These are phyloP conservation scores for Rhynchopsitta pachyrhyncha DNA, from an alignment of 2,113 vertebrate species.

Conservation along the genomic window DNA sequence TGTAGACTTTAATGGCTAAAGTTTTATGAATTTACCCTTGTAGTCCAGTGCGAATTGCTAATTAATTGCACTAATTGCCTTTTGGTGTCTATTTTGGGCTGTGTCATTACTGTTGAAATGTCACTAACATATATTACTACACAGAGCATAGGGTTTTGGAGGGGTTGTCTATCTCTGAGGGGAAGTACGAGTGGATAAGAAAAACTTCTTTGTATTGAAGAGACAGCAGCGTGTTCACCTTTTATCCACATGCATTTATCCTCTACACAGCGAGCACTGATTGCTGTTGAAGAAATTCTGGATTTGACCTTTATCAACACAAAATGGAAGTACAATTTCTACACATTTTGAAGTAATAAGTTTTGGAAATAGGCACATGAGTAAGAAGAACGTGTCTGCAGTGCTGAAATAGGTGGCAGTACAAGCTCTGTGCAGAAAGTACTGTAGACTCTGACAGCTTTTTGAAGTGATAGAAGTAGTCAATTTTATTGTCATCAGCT, in stretches of 20 bases:
- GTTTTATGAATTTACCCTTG: not conserved
- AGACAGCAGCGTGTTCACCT: not conserved
- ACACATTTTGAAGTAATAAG: not conserved
- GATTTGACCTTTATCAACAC: not conserved
- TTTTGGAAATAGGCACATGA: not conserved
- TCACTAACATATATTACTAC: not conserved
- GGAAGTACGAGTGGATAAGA: not conserved
- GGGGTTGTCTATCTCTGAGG: not conserved
- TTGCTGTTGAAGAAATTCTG: not conserved
- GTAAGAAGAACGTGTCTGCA: not conserved
- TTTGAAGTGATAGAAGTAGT: not conserved
- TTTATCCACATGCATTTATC: not conserved
- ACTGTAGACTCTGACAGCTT: not conserved
- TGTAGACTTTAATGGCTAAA: not conserved
- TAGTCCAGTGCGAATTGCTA: not conserved
- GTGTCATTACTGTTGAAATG: not conserved
- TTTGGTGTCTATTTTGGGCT: not conserved
- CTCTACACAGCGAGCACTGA: not conserved
- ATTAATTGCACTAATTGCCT: not conserved
- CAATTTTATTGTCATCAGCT: not conserved
- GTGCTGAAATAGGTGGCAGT: not conserved
- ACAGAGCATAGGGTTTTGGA: not conserved
- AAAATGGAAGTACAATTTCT: not conserved
- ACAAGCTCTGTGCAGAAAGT: not conserved
- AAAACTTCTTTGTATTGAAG: not conserved